Evolutionary conservation across 2,797 vertebrate genomes (phyloP).

Genomic region (Smutsia gigantea): DNA sequence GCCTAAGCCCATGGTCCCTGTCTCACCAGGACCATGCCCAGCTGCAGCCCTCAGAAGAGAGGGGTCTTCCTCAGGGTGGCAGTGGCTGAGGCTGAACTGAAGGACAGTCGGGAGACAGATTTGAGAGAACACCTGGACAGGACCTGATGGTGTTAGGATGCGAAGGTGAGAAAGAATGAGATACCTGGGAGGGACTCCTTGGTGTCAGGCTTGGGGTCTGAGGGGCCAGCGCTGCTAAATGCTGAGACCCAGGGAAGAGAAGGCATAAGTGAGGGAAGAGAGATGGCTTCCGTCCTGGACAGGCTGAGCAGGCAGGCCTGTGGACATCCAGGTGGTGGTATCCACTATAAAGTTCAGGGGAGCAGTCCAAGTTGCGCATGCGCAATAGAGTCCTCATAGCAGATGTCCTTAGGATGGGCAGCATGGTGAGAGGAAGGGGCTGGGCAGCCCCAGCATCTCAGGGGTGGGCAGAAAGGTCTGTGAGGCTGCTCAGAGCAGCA

Average conservation of each 20-base stretch:
- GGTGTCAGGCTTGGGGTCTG: neutral
- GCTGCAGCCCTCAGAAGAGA: neutral
- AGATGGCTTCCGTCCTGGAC: neutral
- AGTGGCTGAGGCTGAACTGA: neutral
- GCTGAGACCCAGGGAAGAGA: neutral
- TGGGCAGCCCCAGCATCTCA: neutral
- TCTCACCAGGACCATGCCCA: neutral
- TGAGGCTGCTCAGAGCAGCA: neutral
- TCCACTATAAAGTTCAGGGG: neutral
- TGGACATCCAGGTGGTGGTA: neutral
- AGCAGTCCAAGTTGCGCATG: neutral
- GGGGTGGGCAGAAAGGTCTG: neutral
- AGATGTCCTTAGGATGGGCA: neutral
- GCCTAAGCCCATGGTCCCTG: no score
- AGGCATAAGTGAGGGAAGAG: neutral
- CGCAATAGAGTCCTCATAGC: rapidly evolving
- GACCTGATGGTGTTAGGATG: neutral
- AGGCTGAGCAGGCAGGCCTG: neutral
- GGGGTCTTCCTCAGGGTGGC: neutral
- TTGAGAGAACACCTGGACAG: neutral
- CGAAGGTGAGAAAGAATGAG: neutral
- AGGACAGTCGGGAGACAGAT: neutral
- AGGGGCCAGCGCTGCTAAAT: neutral
- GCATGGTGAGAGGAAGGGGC: neutral
- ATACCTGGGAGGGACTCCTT: neutral